Evolutionary conservation across 2,113 vertebrate genomes (phyloP).

Genomic region (Ancistrus triradiatus): DNA sequence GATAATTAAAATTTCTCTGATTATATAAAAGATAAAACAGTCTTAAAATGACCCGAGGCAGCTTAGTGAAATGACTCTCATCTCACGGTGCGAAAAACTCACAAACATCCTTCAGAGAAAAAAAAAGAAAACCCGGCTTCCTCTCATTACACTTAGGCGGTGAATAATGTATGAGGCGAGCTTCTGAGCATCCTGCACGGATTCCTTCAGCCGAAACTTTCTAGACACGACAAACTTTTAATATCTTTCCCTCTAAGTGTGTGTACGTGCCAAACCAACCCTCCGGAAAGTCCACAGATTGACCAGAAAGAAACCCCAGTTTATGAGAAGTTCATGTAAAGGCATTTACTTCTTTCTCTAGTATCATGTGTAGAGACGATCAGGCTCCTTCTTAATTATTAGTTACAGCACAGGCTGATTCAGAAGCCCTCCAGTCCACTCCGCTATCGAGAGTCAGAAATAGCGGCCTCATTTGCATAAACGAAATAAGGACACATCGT

Average conservation of each 20-base stretch:
- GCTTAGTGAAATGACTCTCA: constrained; percentile 11
- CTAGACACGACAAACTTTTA: constrained; percentile 24
- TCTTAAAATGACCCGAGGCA: constrained; percentile 13
- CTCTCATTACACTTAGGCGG: background rate
- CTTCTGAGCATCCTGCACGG: constrained; percentile 28
- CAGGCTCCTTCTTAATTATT: background rate
- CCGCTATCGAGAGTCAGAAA: background rate
- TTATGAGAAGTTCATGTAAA: constrained; percentile 11
- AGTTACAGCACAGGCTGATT: background rate
- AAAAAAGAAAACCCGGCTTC: constrained; percentile 3
- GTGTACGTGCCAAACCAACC: background rate
- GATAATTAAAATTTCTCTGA: constrained; percentile 5
- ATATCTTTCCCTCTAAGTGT: background rate
- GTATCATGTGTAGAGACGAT: background rate
- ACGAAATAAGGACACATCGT: too few relatives aligned
- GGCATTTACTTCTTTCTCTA: background rate
- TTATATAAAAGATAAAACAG: background rate
- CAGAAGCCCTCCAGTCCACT: too few relatives aligned
- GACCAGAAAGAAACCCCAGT: background rate
- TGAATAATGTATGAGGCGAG: constrained; percentile 36
- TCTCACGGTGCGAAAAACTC: background rate
- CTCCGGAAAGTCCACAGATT: background rate
- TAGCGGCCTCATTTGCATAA: background rate
- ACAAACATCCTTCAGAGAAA: background rate
- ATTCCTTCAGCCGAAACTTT: constrained; percentile 50